Base-by-base conservation (phyloP, 2,113 vertebrate genomes). In the Tiliqua scincoides region DNA sequence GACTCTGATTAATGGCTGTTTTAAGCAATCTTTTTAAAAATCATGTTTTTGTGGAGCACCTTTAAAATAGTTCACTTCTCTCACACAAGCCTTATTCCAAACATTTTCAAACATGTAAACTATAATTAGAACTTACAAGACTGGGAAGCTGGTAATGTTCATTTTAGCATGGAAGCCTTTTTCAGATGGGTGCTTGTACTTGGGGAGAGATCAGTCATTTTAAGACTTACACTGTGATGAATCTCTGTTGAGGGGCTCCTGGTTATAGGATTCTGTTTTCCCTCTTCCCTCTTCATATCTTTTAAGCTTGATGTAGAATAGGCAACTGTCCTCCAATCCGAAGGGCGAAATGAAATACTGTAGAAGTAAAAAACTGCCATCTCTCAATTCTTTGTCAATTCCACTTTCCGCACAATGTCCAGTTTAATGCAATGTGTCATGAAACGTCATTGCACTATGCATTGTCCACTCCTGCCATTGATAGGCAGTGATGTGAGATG, bases 1-100 rank as follows among this genome's bases (percentile, higher is more conserved):
- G 85, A 79, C 79, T 80, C 89, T 96, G 95, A 95, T 92, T 95
- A 95, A 95, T 91, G 90, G 86, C 91, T 87, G 1, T 78, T 84
- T 83, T 88, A 89, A 93, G 90, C 87, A 93, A 91, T 77, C 74
- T 67, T 85, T 68, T 67, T 21, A 75, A 92, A 92, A 1, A 0
- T 30, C 83, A 52, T 63, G 27, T 75, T 57, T 37, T 40, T 52
- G 54, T 40, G 21, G 76, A 87, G 79, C 83, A 90, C 40, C 30
- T 57, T 25, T 35, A 80, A 57, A 67, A n/a, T 65, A 18, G 68
- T 83, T 20, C 0, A 0, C 68, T 68, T 77, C 70, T 17, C 87
- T 91, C 78, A 87, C 88, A 87, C 81, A 84, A 74, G 43, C 30
- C 3, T 87, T 90, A 84, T 83, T 52, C n/a, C 79, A 68, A 30